Evolutionary conservation across 1,140 invertebrate genomes (phyloP), one percentile per base, ranked within the genome.

Genomic region (Drosophila baimaii): DNA sequence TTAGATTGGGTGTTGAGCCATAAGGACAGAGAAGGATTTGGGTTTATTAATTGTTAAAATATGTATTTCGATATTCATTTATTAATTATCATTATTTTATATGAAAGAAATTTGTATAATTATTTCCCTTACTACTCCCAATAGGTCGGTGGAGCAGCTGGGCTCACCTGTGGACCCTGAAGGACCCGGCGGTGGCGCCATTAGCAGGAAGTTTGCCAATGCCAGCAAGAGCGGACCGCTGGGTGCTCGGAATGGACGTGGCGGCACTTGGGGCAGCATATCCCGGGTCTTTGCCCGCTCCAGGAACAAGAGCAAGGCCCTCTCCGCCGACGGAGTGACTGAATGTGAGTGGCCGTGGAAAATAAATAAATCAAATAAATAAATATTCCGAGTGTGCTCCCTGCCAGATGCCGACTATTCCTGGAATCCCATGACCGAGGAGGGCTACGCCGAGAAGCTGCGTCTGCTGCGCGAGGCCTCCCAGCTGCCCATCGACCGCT

Each of bases 401-500:
- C 9, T 49, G 0, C 9, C 47, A 90, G 76, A 88, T 69, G 70
- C 72, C 35, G 91, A 92, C 46, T 92, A 90, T 54, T 81, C 94
- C 21, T 96, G 95, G 95, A 97, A 96, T 9, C 96, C 96, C 0
- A 93, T 98, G 15, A 96, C 95, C 5, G 95, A 97, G 81, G 96
- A 97, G 90, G 96, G 96, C 62, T 97, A 97, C 83, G 95, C 96
- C 31, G 96, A 97, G 86, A 97, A 97, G 92, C 92, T 97, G 33
- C 93, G 95, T 46, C 92, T 97, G 29, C 93, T 98, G 9, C 94
- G 97, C 31, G 97, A 98, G 92, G 97, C 97, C 6, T 96, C 96
- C 3, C 95, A 96, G 2, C 93, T 97, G 65, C 97, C 97, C n/a
- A 96, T 98, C 93, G 96, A 97, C 73, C 93, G 96, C 82, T 99